Base-by-base conservation (phyloP, 2,888 invertebrate species). In the Drosophila mimetica region DNA sequence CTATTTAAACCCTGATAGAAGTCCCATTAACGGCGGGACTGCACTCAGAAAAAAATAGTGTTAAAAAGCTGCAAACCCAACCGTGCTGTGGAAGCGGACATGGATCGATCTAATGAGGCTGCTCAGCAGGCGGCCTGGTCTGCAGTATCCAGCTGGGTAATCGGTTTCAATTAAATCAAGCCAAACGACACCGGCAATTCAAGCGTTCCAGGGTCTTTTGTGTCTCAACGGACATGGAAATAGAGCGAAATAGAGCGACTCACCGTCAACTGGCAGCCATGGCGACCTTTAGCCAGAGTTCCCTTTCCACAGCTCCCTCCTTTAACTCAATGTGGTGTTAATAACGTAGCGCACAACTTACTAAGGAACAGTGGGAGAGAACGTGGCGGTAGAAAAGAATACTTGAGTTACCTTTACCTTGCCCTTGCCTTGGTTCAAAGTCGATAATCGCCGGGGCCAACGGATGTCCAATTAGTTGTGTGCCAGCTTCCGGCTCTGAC, bases 391-490 rank as follows among this genome's bases (percentile, higher is more conserved):
- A 41, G 59, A 54, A 72, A 72, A 74, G 71, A 66, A 73, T 74
- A 76, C 74, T 70, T 63, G 44, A 72, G 76, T 66, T 81, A 78
- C 81, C 80, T 78, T 65, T 55, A 73, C 71, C 66, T 64, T 39
- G 66, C 36, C 71, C 59, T 70, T 61, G 64, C 48, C 47, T 41
- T 22, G 34, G 42, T 34, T 25, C 64, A 48, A 57, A 57, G 48
- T 74, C 82, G 87, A 88, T 90, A 89, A 90, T 86, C 79, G 80
- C 64, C 83, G 54, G 78, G 89, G 86, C 87, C 78, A 83, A 79
- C 88, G 90, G 89, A 90, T 87, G 90, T 90, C 90, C 90, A 89
- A 89, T 89, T 89, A 89, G 90, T 87, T 84, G 86, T 82, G 71
- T 79, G 80, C 81, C 85, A 77, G 84, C 78, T 88, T 89, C 90